Conservation (phyloP, 2,888 invertebrate species). For the Helleia helle region DNA sequence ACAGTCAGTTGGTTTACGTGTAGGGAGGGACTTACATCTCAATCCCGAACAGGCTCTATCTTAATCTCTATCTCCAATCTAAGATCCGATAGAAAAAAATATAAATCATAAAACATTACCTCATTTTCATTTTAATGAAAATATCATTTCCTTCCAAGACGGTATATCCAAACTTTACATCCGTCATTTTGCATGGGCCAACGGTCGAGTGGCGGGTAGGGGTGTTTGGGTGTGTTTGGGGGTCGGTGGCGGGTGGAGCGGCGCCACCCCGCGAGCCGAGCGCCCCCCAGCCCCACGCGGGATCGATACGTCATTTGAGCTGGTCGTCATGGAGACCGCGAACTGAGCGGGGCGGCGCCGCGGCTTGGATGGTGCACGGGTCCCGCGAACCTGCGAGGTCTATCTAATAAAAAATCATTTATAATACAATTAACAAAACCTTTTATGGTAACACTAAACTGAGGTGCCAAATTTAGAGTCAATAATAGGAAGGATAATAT, state of each 20-base stretch:
- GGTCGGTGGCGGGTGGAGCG: constrained; percentile 60
- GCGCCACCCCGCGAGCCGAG: constrained; percentile 56
- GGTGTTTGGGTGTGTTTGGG: constrained; percentile 35
- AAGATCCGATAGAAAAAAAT: no score
- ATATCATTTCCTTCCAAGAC: constrained; percentile 70
- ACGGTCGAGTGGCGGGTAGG: constrained; percentile 65
- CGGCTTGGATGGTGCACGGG: constrained; percentile 57
- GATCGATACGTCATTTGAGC: constrained; percentile 75
- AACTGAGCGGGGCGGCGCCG: constrained; percentile 70
- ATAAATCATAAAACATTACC: constrained; percentile 51
- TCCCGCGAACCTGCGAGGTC: constrained; percentile 22
- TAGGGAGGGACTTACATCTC: no score
- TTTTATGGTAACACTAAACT: no score
- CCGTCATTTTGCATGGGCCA: constrained; percentile 75
- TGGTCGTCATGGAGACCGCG: constrained; percentile 74
- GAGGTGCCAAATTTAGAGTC: no score
- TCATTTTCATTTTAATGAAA: constrained; percentile 70
- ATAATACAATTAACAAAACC: not conserved
- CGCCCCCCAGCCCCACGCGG: constrained; percentile 55
- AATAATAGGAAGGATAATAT: no score
- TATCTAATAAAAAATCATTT: constrained; percentile 51
- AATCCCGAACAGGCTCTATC: no score
- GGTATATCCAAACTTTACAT: constrained; percentile 73
- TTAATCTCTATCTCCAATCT: no score
- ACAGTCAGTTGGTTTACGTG: no score